Evolutionary conservation across 2,888 invertebrate genomes (phyloP).

Genomic region (Lingula anatina): DNA sequence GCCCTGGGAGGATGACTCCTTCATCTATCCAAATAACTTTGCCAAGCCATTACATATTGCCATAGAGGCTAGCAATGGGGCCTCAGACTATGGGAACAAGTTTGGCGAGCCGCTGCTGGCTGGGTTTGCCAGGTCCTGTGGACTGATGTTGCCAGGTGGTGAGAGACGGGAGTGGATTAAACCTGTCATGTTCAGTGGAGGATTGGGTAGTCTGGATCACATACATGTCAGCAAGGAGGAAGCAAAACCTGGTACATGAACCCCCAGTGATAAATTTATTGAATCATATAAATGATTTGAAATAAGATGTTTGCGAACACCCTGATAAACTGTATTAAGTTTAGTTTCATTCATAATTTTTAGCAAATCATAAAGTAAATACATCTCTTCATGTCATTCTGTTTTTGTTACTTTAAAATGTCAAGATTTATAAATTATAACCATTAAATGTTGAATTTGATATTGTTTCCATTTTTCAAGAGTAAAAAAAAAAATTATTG

Average conservation of each 20-base stretch:
- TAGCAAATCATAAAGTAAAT: no score
- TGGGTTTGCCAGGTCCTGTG: constrained; percentile 90
- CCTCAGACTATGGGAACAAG: constrained; percentile 98
- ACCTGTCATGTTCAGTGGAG: constrained; percentile 98
- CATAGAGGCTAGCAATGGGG: constrained; percentile 94
- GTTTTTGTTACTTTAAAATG: no score
- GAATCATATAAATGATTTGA: no score
- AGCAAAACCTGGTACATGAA: constrained; percentile 72
- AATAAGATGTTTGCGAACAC: no score
- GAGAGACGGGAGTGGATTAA: constrained; percentile 89
- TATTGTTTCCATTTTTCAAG: no score
- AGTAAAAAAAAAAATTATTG: no score
- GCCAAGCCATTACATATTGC: constrained; percentile 84
- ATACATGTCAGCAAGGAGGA: constrained; percentile 71
- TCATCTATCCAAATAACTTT: constrained; percentile 79
- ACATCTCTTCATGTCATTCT: no score
- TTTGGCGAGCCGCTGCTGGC: constrained; percentile 92
- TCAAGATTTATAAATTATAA: no score
- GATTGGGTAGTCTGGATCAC: constrained; percentile 85
- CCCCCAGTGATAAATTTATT: no score
- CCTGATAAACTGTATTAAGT: no score
- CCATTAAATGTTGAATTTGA: no score
- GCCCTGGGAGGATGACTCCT: constrained; percentile 77
- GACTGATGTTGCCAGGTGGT: constrained; percentile 62
- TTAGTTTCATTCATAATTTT: no score